A percentile compares a stretch with the other conserved stretches of the same genome.
Evolutionary conservation across 1,140 invertebrate genomes (phyloP).

Genomic region (Dysdera silvatica): DNA sequence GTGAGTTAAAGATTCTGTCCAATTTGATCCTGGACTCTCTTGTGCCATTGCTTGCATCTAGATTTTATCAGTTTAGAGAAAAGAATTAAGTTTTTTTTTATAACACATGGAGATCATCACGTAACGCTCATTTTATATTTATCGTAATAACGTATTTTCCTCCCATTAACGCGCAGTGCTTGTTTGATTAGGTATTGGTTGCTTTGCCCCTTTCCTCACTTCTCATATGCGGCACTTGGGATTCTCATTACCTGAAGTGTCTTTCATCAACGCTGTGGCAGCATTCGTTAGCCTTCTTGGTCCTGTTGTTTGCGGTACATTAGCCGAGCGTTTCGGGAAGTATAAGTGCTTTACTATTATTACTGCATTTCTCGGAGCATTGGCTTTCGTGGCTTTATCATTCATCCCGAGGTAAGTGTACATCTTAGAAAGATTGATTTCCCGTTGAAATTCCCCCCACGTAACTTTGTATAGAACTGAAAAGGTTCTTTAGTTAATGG

Average conservation of each 20-base stretch:
- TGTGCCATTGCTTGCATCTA: too few species aligned
- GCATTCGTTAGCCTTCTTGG: conserved; percentile 32
- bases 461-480: too few species aligned
- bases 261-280: conserved; percentile 30
- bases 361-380: conserved; percentile 20
- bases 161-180: too few species aligned
- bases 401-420: conserved; percentile 33
- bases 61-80: too few species aligned
- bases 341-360: conserved; percentile 28
- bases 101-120: too few species aligned
- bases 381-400: conserved; percentile 30
- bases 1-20: too few species aligned
- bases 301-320: conserved; percentile 29
- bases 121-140: too few species aligned
- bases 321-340: conserved; percentile 28
- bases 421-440: not conserved
- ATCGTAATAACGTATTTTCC: too few species aligned
- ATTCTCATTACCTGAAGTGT: conserved; percentile 25
- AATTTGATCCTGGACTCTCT: too few species aligned
- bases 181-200: conserved; percentile 32
- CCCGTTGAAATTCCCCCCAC: not conserved
- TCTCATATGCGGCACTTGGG: conserved; percentile 33
- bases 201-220: conserved; percentile 34
- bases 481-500: too few species aligned
- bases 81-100: too few species aligned